phyloP scores from a whole-genome alignment of 2,888 invertebrate genomes.

The Trachelus iudaicus region DNA sequence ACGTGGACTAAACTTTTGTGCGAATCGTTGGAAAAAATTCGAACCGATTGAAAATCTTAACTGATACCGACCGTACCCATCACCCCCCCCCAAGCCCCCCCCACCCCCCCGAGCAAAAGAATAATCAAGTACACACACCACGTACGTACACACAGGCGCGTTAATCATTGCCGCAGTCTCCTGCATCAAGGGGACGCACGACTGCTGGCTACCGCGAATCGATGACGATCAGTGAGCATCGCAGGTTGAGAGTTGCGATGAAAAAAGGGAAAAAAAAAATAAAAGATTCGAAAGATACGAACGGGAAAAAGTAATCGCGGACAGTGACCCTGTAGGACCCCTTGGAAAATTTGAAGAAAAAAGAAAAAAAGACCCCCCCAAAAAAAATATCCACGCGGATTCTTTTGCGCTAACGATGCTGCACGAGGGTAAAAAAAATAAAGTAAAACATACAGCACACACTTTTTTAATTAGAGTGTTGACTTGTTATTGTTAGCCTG shows the following conservation, averaged over 20 bases:
- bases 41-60: too few relatives aligned
- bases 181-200: not conserved
- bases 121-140: too few relatives aligned
- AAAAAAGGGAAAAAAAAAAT: constrained; percentile 17
- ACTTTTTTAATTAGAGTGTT: constrained; percentile 57
- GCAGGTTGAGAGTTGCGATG: constrained; percentile 9
- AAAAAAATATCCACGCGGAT: constrained; percentile 8
- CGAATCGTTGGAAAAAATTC: too few relatives aligned
- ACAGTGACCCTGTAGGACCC: not conserved
- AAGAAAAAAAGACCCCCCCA: not conserved
- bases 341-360: constrained; percentile 22
- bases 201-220: not conserved
- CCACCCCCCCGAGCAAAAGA: too few relatives aligned
- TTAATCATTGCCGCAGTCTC: too few relatives aligned
- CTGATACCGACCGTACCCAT: too few relatives aligned
- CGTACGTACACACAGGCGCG: too few relatives aligned
- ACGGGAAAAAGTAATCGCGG: constrained; percentile 20
- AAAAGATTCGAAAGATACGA: constrained; percentile 16
- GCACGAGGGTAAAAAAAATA: constrained; percentile 14
- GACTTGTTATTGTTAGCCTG: constrained; percentile 67
- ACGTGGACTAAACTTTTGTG: too few relatives aligned
- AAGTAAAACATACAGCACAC: constrained; percentile 49
- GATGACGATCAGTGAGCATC: not conserved
- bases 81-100: too few relatives aligned
- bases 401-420: constrained; percentile 18